Conservation (phyloP, 1,140 invertebrate genomes). For the Drosophila pandora region DNA sequence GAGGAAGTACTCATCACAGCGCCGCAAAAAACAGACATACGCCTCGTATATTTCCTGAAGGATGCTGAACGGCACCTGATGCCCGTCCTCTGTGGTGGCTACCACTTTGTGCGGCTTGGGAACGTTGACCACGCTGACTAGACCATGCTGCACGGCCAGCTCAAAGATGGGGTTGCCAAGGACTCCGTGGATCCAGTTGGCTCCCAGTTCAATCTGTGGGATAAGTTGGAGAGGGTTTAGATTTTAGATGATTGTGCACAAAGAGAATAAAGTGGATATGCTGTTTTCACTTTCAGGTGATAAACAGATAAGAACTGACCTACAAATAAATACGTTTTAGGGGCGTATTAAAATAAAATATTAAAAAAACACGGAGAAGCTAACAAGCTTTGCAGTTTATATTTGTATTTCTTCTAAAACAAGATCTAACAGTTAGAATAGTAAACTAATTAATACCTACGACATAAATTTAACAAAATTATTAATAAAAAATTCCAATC, state of each 20-base stretch:
- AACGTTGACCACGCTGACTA: slow-evolving; percentile 91
- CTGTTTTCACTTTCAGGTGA: not conserved
- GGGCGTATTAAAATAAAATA: not conserved
- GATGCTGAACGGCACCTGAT: slow-evolving; percentile 91
- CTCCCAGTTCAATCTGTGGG: slow-evolving; percentile 90
- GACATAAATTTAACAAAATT: not conserved
- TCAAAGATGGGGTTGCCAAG: slow-evolving; percentile 93
- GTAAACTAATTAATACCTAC: too few relatives aligned
- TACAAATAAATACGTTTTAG: slow-evolving; percentile 10
- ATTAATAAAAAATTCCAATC: not conserved
- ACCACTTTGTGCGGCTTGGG: slow-evolving; percentile 94
- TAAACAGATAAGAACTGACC: slow-evolving; percentile 52
- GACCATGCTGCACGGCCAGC: slow-evolving; percentile 91
- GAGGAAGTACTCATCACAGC: slow-evolving; percentile 95
- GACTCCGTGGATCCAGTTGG: slow-evolving; percentile 98
- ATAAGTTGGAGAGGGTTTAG: too few relatives aligned
- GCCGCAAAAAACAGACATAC: slow-evolving; percentile 93
- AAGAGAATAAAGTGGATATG: slow-evolving; percentile 30
- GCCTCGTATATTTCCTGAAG: slow-evolving; percentile 95
- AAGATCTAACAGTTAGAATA: too few relatives aligned
- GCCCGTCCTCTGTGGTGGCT: slow-evolving; percentile 93
- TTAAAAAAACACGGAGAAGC: too few relatives aligned
- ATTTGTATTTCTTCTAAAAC: too few relatives aligned
- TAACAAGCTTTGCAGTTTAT: too few relatives aligned
- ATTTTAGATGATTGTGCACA: not conserved